Evolutionary conservation across 1,140 invertebrate genomes (phyloP).

Genomic region (Drosophila pachea): DNA sequence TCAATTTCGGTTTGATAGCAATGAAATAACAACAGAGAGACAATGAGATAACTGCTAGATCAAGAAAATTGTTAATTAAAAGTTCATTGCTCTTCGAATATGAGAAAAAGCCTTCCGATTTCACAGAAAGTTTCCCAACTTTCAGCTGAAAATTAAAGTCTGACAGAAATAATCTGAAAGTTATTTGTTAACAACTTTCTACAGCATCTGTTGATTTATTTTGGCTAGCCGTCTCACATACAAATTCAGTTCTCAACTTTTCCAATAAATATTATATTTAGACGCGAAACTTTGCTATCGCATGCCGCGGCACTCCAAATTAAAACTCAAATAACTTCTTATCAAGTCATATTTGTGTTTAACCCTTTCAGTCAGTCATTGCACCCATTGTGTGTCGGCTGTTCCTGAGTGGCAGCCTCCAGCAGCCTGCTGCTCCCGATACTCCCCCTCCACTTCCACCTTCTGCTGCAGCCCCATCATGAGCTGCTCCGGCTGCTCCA

Average conservation of each 20-base stretch:
- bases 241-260: not conserved
- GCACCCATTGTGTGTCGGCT: slow-evolving; percentile 59
- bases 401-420: slow-evolving; percentile 42
- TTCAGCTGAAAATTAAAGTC: too few species aligned
- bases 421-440: not conserved
- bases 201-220: too few species aligned
- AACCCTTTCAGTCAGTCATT: slow-evolving; percentile 56
- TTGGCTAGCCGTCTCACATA: not conserved
- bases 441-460: not conserved
- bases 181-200: not conserved
- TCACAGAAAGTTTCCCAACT: too few species aligned
- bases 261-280: slow-evolving; percentile 11
- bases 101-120: too few species aligned
- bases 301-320: slow-evolving; percentile 5
- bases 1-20: not conserved
- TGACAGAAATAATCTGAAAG: not conserved
- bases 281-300: slow-evolving; percentile 14
- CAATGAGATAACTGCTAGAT: too few species aligned
- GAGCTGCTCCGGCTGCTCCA: slow-evolving; percentile 18
- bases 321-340: slow-evolving; percentile 22
- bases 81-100: too few species aligned
- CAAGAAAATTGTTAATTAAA: too few species aligned
- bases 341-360: slow-evolving; percentile 41
- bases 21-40: too few species aligned
- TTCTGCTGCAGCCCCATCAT: not conserved